These are phyloP conservation scores for Hydropsyche tenuis DNA, from an alignment of 1,140 invertebrate species.

Conservation along the genomic window DNA sequence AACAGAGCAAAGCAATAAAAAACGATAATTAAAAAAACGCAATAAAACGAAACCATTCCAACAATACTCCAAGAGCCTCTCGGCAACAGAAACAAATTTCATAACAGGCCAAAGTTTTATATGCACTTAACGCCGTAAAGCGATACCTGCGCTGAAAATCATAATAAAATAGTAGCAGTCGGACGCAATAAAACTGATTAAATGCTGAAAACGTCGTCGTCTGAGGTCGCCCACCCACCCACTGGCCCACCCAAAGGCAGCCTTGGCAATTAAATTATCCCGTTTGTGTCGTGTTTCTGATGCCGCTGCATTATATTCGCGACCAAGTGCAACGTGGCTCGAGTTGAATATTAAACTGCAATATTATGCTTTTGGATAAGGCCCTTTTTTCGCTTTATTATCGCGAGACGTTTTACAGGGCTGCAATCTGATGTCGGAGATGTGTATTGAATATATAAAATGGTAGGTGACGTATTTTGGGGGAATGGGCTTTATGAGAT, in stretches of 20 bases:
- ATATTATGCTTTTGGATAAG: too few species aligned
- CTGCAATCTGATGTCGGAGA: too few species aligned
- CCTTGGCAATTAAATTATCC: slow-evolving; percentile 4
- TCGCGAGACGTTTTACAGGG: too few species aligned
- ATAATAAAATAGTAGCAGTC: slow-evolving; percentile 32
- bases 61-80: neutral
- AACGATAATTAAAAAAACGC: too few species aligned
- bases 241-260: neutral
- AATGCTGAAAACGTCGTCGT: slow-evolving; percentile 26
- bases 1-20: too few species aligned
- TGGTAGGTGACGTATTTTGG: too few species aligned
- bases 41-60: neutral
- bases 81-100: neutral
- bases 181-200: slow-evolving; percentile 42
- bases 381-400: too few species aligned
- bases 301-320: neutral
- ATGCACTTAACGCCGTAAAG: slow-evolving; percentile 6
- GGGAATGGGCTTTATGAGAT: neutral
- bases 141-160: neutral
- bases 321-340: too few species aligned
- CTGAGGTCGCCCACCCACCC: neutral
- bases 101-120: neutral
- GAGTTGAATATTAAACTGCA: too few species aligned
- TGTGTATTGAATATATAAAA: too few species aligned
- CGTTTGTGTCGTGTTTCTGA: slow-evolving; percentile 1